These are phyloP conservation scores for Troides helena DNA, from an alignment of 2,888 invertebrate species.

Conservation along the genomic window DNA sequence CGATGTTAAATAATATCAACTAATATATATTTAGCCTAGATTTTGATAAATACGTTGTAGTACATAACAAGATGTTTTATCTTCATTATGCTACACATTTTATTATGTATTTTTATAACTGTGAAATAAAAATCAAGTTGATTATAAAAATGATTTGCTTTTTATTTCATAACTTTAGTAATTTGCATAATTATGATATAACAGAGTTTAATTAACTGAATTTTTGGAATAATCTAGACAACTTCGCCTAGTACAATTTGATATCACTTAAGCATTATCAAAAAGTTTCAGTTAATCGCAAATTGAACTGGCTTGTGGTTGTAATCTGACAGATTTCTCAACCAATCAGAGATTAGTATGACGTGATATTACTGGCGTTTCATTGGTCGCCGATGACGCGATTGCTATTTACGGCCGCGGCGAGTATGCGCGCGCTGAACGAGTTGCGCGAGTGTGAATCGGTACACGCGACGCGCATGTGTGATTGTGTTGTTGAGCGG, in stretches of 20 bases:
- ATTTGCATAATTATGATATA: neutral
- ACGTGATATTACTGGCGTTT: constrained; percentile 53
- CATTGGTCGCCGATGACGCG: constrained; percentile 67
- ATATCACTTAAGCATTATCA: constrained; percentile 73
- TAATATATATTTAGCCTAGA: too few species aligned
- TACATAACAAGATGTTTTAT: too few species aligned
- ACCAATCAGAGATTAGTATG: constrained; percentile 57
- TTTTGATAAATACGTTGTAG: too few species aligned
- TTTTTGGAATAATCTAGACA: constrained; percentile 43
- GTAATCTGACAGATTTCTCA: constrained; percentile 68
- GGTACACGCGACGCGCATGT: constrained; percentile 42
- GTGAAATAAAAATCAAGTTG: too few species aligned
- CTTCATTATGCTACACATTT: too few species aligned
- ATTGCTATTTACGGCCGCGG: constrained; percentile 67
- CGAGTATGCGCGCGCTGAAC: constrained; percentile 65
- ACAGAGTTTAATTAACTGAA: too few species aligned
- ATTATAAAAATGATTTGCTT: neutral
- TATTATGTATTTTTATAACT: too few species aligned
- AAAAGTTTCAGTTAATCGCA: constrained; percentile 75
- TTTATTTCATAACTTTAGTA: neutral
- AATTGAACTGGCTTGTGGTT: constrained; percentile 70
- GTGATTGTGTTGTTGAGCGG: constrained; percentile 72
- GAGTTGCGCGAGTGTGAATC: constrained; percentile 43
- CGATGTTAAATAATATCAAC: too few species aligned
- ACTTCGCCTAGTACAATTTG: constrained; percentile 59